Base-by-base conservation (phyloP, 2,888 invertebrate species). In the Acrobasis suavella region DNA sequence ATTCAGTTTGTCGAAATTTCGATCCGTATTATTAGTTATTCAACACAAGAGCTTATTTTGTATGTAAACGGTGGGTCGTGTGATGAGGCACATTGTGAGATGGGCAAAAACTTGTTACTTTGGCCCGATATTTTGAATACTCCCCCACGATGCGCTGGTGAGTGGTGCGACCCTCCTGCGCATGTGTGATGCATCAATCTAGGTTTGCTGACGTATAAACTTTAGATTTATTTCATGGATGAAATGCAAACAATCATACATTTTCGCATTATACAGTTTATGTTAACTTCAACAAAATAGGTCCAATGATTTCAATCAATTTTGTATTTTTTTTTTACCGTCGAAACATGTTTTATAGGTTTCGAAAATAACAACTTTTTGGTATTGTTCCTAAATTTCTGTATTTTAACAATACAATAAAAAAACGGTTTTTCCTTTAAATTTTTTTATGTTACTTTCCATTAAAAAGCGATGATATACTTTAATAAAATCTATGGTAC, bases 41-140 rank as follows among this genome's bases (percentile, higher is more conserved):
- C 78, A 80, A 71, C 69, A 76, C 68, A 69, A 78, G 72, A 79
- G 79, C 78, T 78, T 80, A 79, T 81, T 81, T 83, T 82, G 78
- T 79, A 77, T 78, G 77, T 83, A 78, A 81, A 80, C 77, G 74
- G 69, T 76, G 74, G 77, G 76, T 72, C 74, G 73, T 72, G 76
- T 80, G 85, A 86, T 80, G 85, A 86, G 78, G 75, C 71, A 76
- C 74, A 80, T 84, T 87, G 86, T 88, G 76, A 71, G 73, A 74
- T 78, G 76, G 82, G 87, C 86, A 82, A 83, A 86, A 86, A 86
- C 75, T 82, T 86, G 87, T 83, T 79, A 80, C 67, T 76, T 79
- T 76, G 64, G 71, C 69, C 65, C 72, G 49, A 15, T 9, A 42
- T 69, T 74, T 60, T 50, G 60, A 62, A 62, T 51, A 51, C 60